Evolutionary conservation across 2,797 vertebrate species (phyloP).

Genomic region (Remorina albescens): DNA sequence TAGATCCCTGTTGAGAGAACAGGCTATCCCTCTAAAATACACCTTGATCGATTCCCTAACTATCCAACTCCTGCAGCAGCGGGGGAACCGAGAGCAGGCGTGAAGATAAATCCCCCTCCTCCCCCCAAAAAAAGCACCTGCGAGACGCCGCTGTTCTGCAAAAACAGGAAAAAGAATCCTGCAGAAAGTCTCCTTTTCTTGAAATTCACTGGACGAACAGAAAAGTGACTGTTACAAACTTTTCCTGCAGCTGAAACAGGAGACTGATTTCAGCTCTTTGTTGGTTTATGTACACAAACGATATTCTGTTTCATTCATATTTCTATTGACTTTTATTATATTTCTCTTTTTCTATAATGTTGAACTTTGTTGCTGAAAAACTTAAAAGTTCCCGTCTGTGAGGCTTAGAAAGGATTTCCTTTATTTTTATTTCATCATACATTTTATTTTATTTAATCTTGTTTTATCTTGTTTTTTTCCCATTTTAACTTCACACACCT

Average conservation of each 20-base stretch:
- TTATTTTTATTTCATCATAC: no score
- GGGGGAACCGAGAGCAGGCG: constrained; percentile 31
- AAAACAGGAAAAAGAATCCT: not conserved
- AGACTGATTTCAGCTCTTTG: not conserved
- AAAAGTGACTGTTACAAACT: no score
- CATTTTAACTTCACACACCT: no score
- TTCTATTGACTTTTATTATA: no score
- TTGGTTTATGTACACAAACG: no score
- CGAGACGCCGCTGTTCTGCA: constrained; percentile 29
- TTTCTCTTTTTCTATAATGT: no score
- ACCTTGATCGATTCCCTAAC: constrained; percentile 67
- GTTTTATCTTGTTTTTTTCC: no score
- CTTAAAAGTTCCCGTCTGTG: no score
- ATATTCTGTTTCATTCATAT: no score
- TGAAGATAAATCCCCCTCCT: constrained; percentile 56
- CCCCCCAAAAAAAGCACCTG: constrained; percentile 10
- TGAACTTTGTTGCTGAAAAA: no score
- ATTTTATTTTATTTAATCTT: no score
- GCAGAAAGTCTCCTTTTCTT: constrained; percentile 2
- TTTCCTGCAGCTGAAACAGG: not conserved
- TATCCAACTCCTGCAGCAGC: constrained; percentile 44
- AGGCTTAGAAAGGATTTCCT: no score
- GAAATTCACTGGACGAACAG: not conserved
- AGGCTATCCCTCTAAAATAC: constrained; percentile 64
- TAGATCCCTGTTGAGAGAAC: constrained; percentile 72